phyloP scores from a whole-genome alignment of 2,113 vertebrate genomes.

The Mormyrus lacerda region DNA sequence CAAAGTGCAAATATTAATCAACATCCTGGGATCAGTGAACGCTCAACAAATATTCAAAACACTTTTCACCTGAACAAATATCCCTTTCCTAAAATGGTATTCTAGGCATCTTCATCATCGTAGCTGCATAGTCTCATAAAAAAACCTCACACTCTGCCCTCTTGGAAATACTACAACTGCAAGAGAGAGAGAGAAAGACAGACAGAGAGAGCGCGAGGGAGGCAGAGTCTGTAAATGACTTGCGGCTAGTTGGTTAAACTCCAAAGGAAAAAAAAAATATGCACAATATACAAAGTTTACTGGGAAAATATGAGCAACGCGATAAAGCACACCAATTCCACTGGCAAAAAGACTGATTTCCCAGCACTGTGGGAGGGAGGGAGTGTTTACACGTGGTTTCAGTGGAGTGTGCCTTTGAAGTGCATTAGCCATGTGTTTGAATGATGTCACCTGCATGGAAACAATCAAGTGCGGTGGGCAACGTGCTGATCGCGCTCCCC shows the following conservation, averaged over 20 bases:
- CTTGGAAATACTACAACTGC: background rate
- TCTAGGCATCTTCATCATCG: background rate
- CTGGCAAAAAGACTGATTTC: background rate
- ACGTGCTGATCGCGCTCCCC: background rate
- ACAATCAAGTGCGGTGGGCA: background rate
- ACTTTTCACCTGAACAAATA: slow-evolving; percentile 14
- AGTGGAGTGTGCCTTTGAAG: background rate
- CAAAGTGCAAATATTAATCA: slow-evolving; percentile 9
- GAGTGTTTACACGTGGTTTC: background rate
- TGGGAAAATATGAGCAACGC: background rate
- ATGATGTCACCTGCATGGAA: background rate
- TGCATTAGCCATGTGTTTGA: background rate
- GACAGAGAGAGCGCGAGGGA: background rate
- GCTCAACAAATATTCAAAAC: background rate
- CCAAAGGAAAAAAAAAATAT: background rate
- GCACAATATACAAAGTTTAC: background rate
- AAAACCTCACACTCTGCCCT: background rate
- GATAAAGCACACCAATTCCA: background rate
- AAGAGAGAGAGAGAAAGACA: background rate
- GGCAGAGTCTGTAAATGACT: background rate
- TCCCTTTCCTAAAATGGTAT: slow-evolving; percentile 1
- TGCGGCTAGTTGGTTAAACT: background rate
- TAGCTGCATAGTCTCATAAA: background rate
- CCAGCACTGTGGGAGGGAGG: background rate
- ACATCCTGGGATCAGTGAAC: background rate